Conservation (phyloP, 2,888 invertebrate species). For the Thyatira batis region DNA sequence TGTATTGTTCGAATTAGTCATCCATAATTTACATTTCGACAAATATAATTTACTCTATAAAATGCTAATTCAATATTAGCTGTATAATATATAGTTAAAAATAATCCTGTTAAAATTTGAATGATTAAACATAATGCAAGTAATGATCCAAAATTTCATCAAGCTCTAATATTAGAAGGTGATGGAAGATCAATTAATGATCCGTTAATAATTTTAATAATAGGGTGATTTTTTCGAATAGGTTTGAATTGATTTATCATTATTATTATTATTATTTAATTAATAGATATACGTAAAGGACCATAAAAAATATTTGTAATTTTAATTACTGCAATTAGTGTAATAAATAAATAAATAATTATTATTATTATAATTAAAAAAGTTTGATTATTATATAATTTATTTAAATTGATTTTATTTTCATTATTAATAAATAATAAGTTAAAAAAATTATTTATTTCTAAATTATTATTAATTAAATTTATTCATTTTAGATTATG, state of each 20-base stretch:
- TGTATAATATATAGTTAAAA: slow-evolving; percentile 87
- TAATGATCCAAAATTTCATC: slow-evolving; percentile 88
- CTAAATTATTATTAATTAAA: slow-evolving; percentile 51
- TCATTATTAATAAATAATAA: slow-evolving; percentile 50
- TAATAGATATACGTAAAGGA: slow-evolving; percentile 67
- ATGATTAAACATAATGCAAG: slow-evolving; percentile 84
- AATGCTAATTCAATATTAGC: slow-evolving; percentile 85
- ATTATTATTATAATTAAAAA: slow-evolving; percentile 75
- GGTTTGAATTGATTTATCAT: slow-evolving; percentile 70
- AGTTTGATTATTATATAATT: slow-evolving; percentile 79
- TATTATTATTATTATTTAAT: slow-evolving; percentile 37
- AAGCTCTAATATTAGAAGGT: slow-evolving; percentile 83
- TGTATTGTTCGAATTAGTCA: slow-evolving; percentile 86
- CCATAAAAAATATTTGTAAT: slow-evolving; percentile 81
- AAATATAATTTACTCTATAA: slow-evolving; percentile 86
- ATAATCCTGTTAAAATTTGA: slow-evolving; percentile 86
- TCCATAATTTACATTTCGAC: slow-evolving; percentile 86
- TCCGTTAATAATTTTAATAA: slow-evolving; percentile 82
- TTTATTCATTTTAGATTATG: slow-evolving; percentile 58
- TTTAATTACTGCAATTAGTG: slow-evolving; percentile 82
- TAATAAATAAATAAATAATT: slow-evolving; percentile 83
- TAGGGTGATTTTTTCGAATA: slow-evolving; percentile 68
- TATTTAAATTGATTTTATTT: slow-evolving; percentile 73
- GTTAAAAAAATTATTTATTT: slow-evolving; percentile 39
- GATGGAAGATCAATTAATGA: slow-evolving; percentile 83